phyloP scores from a whole-genome alignment of 1,140 invertebrate genomes.

The Trachelipus rathkii region DNA sequence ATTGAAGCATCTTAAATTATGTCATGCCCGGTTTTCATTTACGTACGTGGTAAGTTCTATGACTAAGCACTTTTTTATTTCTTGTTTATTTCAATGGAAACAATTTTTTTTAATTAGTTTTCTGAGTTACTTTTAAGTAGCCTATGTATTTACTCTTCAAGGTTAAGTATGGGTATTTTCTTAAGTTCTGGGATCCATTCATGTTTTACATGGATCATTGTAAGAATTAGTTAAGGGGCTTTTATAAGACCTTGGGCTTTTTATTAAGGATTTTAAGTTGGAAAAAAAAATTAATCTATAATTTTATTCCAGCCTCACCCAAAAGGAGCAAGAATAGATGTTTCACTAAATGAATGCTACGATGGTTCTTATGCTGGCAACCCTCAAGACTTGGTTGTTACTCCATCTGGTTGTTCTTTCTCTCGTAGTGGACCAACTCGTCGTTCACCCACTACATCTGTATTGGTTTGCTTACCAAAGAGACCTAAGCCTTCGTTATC shows the following conservation, averaged over 20 bases:
- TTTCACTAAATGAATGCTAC: conserved; percentile 89
- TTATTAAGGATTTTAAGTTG: no score
- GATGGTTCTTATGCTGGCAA: conserved; percentile 94
- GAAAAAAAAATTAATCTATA: neutral
- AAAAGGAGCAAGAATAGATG: conserved; percentile 83
- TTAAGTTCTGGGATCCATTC: no score
- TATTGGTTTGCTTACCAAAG: conserved; percentile 80
- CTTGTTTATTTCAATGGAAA: no score
- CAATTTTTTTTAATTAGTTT: no score
- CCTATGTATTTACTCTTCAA: no score
- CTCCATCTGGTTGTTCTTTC: conserved; percentile 58
- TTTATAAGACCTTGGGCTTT: no score
- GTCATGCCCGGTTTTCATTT: conserved; percentile 89
- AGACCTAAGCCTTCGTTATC: conserved; percentile 67
- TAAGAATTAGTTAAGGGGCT: no score
- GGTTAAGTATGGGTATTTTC: no score
- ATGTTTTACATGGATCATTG: no score
- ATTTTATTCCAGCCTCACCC: conserved; percentile 62
- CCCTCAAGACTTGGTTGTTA: conserved; percentile 79
- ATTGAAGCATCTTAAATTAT: conserved; percentile 87
- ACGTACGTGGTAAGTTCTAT: conserved; percentile 71
- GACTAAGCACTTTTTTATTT: no score
- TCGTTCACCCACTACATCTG: conserved; percentile 77
- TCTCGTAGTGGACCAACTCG: conserved; percentile 76
- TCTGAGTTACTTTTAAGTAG: no score